Conservation (phyloP, 2,888 invertebrate genomes). For the Candidula unifasciata region DNA sequence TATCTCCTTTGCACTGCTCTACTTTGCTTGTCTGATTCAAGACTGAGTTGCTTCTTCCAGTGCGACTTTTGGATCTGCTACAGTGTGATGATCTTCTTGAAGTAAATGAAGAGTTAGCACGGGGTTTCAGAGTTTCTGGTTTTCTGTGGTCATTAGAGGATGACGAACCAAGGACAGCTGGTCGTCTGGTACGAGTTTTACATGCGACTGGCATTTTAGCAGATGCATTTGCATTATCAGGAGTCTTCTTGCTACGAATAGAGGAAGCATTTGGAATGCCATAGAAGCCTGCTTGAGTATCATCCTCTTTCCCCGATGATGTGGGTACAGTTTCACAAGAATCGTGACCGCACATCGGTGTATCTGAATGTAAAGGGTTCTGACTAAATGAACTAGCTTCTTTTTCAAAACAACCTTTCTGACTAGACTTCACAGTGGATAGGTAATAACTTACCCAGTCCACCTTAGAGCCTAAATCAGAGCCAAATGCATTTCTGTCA, state of each 20-base stretch:
- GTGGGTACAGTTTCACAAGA: conserved; percentile 9
- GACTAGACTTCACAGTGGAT: background rate
- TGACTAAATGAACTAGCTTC: background rate
- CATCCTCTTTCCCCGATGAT: background rate
- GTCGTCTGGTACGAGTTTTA: conserved; percentile 38
- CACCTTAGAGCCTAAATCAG: background rate
- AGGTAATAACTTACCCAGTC: background rate
- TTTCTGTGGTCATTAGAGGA: conserved; percentile 12
- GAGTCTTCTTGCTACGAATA: background rate
- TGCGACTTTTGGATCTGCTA: background rate
- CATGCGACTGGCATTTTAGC: background rate
- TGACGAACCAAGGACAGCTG: conserved; percentile 55
- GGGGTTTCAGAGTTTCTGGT: background rate
- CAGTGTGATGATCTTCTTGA: background rate
- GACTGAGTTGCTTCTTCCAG: background rate
- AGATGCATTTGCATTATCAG: background rate
- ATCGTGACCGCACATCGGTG: conserved; percentile 1
- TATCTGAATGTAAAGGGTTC: conserved; percentile 4
- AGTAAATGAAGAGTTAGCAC: background rate
- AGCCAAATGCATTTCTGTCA: background rate
- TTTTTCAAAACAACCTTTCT: background rate
- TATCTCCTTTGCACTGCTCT: background rate
- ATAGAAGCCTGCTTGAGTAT: background rate
- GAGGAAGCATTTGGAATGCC: conserved; percentile 27
- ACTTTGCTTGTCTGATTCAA: background rate